A percentile compares a stretch with the other conserved stretches of the same genome.
These are phyloP conservation scores for Drosophila sordidula DNA, from an alignment of 2,888 invertebrate genomes.

Conservation along the genomic window DNA sequence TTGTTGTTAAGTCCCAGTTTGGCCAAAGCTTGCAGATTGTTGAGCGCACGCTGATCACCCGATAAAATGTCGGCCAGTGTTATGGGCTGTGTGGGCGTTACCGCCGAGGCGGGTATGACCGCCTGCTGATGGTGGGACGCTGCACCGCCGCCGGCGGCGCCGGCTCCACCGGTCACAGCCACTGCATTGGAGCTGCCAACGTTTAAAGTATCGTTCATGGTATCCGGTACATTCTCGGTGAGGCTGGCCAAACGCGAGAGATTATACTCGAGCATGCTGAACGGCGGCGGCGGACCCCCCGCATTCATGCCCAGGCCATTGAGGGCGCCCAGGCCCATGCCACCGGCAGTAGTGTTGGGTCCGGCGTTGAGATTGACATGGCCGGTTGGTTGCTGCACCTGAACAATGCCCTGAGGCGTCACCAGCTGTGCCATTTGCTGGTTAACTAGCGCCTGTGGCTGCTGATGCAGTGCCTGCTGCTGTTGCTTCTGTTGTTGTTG, in stretches of 20 bases:
- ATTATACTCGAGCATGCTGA: slow-evolving; percentile 94
- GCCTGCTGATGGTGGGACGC: slow-evolving; percentile 70
- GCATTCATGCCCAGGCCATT: slow-evolving; percentile 69
- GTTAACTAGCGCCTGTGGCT: slow-evolving; percentile 37
- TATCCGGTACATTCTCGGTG: slow-evolving; percentile 88
- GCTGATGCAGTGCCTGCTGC: slow-evolving; percentile 45
- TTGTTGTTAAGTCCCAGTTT: slow-evolving; percentile 91
- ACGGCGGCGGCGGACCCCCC: slow-evolving; percentile 85
- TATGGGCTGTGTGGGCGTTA: slow-evolving; percentile 88
- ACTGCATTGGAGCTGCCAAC: slow-evolving; percentile 57
- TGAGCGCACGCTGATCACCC: slow-evolving; percentile 91
- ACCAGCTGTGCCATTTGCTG: slow-evolving; percentile 60
- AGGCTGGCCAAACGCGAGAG: slow-evolving; percentile 93
- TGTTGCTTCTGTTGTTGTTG: slow-evolving; percentile 40
- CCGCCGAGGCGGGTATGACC: slow-evolving; percentile 85
- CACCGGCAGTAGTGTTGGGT: slow-evolving; percentile 60
- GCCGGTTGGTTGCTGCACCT: slow-evolving; percentile 44
- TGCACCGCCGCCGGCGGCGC: slow-evolving; percentile 25
- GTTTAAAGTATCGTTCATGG: slow-evolving; percentile 82
- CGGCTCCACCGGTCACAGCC: slow-evolving; percentile 37
- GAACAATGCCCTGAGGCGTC: slow-evolving; percentile 63
- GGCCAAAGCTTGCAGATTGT: slow-evolving; percentile 95
- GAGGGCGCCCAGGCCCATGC: slow-evolving; percentile 44
- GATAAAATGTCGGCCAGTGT: slow-evolving; percentile 91
- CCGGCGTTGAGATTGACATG: slow-evolving; percentile 63